Conservation (phyloP, 64 coral and sea anemone species). For the Stichodactyla helianthus region DNA sequence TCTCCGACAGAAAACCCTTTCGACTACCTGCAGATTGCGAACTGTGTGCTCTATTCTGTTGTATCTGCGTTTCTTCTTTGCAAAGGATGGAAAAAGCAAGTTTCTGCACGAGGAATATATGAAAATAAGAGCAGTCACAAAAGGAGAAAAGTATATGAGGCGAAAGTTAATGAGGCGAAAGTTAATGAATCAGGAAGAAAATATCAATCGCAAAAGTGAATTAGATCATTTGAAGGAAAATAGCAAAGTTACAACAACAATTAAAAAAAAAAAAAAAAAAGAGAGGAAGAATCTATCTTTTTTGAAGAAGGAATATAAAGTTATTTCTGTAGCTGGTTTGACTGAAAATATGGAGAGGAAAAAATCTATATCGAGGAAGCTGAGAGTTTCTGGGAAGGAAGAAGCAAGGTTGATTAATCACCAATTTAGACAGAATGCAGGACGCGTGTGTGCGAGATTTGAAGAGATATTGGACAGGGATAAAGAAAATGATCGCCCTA, state of each 20-base stretch:
- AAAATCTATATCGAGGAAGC: slow-evolving; percentile 41
- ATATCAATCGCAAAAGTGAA: slow-evolving; percentile 34
- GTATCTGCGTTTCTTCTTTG: slow-evolving; percentile 24
- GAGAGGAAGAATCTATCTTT: slow-evolving; percentile 30
- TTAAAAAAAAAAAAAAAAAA: no score
- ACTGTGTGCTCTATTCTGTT: slow-evolving; percentile 42
- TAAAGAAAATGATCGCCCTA: slow-evolving; percentile 29
- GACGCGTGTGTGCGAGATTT: slow-evolving; percentile 30
- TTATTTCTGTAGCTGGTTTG: slow-evolving; percentile 30
- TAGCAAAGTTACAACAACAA: slow-evolving; percentile 35
- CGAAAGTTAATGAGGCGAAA: not conserved
- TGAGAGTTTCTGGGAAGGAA: slow-evolving; percentile 10
- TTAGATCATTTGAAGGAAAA: slow-evolving; percentile 44
- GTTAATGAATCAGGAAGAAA: slow-evolving; percentile 12
- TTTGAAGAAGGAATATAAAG: slow-evolving; percentile 34
- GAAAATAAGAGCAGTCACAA: not conserved
- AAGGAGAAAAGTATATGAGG: not conserved
- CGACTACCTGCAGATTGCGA: not conserved
- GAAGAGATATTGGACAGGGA: slow-evolving; percentile 28
- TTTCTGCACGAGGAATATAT: not conserved
- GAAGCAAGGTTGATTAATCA: slow-evolving; percentile 41
- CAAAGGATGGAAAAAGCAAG: slow-evolving; percentile 29
- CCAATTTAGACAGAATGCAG: slow-evolving; percentile 29
- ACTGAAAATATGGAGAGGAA: slow-evolving; percentile 40
- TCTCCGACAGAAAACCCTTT: slow-evolving; percentile 11